Base-by-base conservation (phyloP, 1,140 invertebrate genomes). In the Ooceraea biroi region DNA sequence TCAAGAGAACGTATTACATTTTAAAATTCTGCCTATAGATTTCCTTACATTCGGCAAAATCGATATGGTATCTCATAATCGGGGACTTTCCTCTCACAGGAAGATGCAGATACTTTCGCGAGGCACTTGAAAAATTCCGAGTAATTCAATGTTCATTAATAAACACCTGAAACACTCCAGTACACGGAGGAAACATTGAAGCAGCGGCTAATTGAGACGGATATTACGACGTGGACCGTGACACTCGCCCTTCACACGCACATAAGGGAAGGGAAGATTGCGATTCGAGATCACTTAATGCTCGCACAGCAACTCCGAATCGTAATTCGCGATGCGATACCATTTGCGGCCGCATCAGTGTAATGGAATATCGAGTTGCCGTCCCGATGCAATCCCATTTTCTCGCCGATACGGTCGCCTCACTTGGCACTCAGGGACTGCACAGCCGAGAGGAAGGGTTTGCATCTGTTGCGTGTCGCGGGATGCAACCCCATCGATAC, bases 311-410 rank as follows among this genome's bases (percentile, higher is more conserved):
- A 55, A 58, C 55, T 86, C 27, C 55, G 22, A 22, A 57, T 36
- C 74, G 66, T 78, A 58, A 78, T 76, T 63, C 82, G 46, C 72
- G 46, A 48, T 74, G 65, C 52, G 52, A 17, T 60, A 57, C 46
- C 19, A 48, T 85, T 89, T 71, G 48, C 72, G 58, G 63, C 50
- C 61, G n/a, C 58, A 63, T 61, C 58, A 46, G 66, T 66, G 85
- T 87, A 90, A 87, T 86, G 69, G 82, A 87, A 88, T 90, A 90
- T 90, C 83, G 88, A 90, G 74, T 82, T 65, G 71, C 48, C 74
- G 77, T 61, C 65, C 61, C 77, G 12, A 80, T 66, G 52, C 61
- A 36, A 72, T 86, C 71, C 63, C 58, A 80, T 69, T 80, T 78
- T 77, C 74, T 36, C 46, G 8, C 14, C 14, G 41, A 77, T 66